phyloP scores from a whole-genome alignment of 2,888 invertebrate species.

The Andrena marginata region DNA sequence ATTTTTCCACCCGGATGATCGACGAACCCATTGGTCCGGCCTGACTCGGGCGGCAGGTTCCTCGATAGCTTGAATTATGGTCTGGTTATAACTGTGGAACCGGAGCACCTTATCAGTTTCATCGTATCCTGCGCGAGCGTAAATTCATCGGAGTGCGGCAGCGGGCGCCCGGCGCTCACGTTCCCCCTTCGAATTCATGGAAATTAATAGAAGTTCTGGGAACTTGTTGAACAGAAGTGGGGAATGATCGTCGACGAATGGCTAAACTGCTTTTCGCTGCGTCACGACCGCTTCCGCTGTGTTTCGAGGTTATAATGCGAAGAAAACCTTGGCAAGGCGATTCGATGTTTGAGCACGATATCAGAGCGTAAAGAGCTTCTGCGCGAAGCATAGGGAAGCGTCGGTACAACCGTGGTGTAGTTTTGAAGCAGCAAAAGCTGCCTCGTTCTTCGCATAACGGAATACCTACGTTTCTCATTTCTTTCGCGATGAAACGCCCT shows the following conservation, averaged over 20 bases:
- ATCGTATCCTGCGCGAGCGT: conserved; percentile 60
- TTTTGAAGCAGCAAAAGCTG: conserved; percentile 21
- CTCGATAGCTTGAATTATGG: conserved; percentile 69
- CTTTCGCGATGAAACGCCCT: conserved; percentile 28
- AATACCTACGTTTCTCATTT: conserved; percentile 54
- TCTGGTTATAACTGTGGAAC: conserved; percentile 56
- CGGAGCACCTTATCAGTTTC: conserved; percentile 65
- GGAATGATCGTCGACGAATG: not conserved
- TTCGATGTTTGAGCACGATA: conserved; percentile 15
- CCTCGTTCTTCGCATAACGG: conserved; percentile 25
- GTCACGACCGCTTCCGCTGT: not conserved
- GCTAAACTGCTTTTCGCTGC: conserved; percentile 1
- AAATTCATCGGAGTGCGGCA: conserved; percentile 48
- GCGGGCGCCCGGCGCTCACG: not conserved
- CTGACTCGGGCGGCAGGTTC: conserved; percentile 28
- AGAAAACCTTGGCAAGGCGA: conserved; percentile 16
- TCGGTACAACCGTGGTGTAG: not conserved
- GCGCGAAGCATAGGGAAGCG: conserved; percentile 16
- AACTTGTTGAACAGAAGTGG: conserved; percentile 17
- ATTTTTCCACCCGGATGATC: conserved; percentile 55
- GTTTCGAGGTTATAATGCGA: conserved; percentile 1
- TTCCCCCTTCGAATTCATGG: not conserved
- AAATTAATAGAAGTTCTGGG: conserved; percentile 13
- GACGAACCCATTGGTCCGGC: conserved; percentile 56
- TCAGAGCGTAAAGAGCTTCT: conserved; percentile 22